Evolutionary conservation across 2,888 invertebrate species (phyloP), one percentile per base, ranked within the genome.

Genomic region (Neoaliturus tenellus): DNA sequence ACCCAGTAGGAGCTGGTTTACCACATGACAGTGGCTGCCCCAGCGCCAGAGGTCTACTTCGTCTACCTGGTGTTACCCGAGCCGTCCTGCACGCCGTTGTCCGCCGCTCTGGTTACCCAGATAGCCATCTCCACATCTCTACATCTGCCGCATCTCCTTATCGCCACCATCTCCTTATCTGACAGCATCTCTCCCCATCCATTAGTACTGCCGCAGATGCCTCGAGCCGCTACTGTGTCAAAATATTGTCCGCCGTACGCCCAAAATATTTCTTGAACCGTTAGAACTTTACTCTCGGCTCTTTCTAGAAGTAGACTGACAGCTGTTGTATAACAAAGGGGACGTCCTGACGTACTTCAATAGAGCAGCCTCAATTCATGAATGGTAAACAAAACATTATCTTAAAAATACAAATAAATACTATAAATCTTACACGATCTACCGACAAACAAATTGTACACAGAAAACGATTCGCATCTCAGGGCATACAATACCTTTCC

Each of bases 141-240:
- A 35, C 75, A 48, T 75, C 75, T 75, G 75, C 75, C 75, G 75
- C 75, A 44, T 75, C 41, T 75, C 44, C 48, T 39, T 75, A 48
- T 48, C 48, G 25, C 75, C 12, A 1, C 8, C n/a, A 75, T 48
- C 44, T 75, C 25, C 44, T 28, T 25, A 28, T 41, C 44, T 23
- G 39, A 35, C 28, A 62, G 28, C 25, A 28, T 28, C n/a, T 71
- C 71, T 62, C 20, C 71, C 20, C 10, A 1, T 2, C 20, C 71
- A 5, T n/a, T 41, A 10, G 20, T 5, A 1, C 35, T 8, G 41
- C 71, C 71, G 35, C 71, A 71, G 71, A 39, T 71, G 71, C 39
- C 35, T 4, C 20, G 44, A 41, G 75, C 44, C 44, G 75, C 75
- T 75, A 75, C 75, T 28, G 75, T 75, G 75, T 75, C 75, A 75